Conservation (phyloP, 2,113 vertebrate species). For the Rhizomys pruinosus region DNA sequence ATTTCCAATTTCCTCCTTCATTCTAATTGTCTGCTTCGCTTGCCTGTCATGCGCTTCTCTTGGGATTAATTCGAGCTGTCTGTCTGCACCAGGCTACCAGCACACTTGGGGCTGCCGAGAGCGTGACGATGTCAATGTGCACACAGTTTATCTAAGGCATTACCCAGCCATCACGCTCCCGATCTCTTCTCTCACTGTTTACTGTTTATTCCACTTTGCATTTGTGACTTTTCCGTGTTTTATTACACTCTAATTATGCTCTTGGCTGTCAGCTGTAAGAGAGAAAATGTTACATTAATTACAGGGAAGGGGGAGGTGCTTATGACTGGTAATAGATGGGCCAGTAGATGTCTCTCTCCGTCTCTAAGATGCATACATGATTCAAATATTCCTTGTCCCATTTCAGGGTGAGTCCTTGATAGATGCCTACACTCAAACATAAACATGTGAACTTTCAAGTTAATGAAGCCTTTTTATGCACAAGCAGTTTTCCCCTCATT, state of each 20-base stretch:
- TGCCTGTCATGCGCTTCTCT: conserved; percentile 96
- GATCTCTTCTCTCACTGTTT: conserved; percentile 73
- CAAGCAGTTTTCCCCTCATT: neutral
- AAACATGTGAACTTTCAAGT: neutral
- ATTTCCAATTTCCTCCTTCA: conserved; percentile 97
- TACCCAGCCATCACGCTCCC: conserved; percentile 87
- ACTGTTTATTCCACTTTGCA: conserved; percentile 83
- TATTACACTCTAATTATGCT: conserved; percentile 88
- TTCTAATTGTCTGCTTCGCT: conserved; percentile 99
- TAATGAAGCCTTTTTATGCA: conserved; percentile 18
- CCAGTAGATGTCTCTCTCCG: conserved; percentile 86
- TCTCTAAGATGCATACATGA: conserved; percentile 62
- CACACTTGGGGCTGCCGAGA: conserved; percentile 93
- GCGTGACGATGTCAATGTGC: conserved; percentile 94
- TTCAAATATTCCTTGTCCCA: conserved; percentile 71
- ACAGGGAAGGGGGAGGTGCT: conserved; percentile 75
- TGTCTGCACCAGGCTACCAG: conserved; percentile 94
- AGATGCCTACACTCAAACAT: conserved; percentile 8
- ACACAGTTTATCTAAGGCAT: conserved; percentile 90
- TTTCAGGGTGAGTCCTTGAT: conserved; percentile 28
- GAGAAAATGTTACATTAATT: conserved; percentile 84
- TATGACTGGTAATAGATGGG: conserved; percentile 68
- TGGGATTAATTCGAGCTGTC: conserved; percentile 99
- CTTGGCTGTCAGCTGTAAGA: conserved; percentile 84
- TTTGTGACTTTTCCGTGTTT: conserved; percentile 83